A percentile compares a stretch with the other conserved stretches of the same genome.
Conservation (phyloP, 2,888 invertebrate species). For the Drosophila nr. medialis region DNA sequence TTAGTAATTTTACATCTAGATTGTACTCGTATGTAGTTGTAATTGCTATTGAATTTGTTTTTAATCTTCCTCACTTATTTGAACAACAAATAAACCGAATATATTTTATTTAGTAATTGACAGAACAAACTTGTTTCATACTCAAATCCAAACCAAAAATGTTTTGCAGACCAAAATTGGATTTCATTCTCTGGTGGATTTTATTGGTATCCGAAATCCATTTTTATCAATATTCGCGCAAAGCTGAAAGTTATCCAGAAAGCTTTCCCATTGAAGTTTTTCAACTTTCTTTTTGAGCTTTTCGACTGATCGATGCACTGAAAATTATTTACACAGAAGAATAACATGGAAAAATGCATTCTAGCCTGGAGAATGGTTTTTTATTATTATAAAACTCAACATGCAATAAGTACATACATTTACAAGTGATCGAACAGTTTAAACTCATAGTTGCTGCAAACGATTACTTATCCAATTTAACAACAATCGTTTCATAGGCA, state of each 20-base stretch:
- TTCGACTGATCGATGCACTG: not conserved
- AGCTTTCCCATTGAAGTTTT: not conserved
- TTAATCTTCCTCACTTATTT: slow-evolving; percentile 38
- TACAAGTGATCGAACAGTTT: not conserved
- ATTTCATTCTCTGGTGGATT: not conserved
- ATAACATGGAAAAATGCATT: not conserved
- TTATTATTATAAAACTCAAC: slow-evolving; percentile 28
- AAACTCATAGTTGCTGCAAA: not conserved
- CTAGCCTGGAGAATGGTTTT: not conserved
- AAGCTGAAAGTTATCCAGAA: not conserved
- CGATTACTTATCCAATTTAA: slow-evolving; percentile 86
- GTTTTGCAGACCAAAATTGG: not conserved
- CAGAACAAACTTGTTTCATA: slow-evolving; percentile 16
- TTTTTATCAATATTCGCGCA: not conserved
- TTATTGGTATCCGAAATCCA: not conserved
- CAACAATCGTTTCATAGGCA: slow-evolving; percentile 88
- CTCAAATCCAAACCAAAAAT: not conserved
- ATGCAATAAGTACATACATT: slow-evolving; percentile 12
- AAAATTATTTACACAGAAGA: not conserved
- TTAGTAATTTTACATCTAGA: slow-evolving; percentile 57
- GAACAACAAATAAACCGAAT: slow-evolving; percentile 42
- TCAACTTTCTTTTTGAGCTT: not conserved
- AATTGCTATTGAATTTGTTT: slow-evolving; percentile 51
- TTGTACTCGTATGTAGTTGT: slow-evolving; percentile 47
- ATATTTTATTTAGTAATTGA: slow-evolving; percentile 53